Evolutionary conservation across 2,888 invertebrate species (phyloP).

Genomic region (Hyalella azteca): DNA sequence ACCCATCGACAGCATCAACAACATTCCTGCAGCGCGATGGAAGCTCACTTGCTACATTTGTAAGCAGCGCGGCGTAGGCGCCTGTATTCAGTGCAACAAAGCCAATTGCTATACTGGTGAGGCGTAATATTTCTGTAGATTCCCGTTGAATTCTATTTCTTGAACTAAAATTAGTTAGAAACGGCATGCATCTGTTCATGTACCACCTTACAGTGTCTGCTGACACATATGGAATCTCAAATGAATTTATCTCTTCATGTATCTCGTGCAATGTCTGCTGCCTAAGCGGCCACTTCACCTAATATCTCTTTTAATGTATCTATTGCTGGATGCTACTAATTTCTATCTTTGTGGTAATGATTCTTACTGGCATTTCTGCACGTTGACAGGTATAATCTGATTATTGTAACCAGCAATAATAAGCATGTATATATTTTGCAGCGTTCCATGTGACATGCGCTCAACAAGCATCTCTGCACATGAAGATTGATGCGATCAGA

Average conservation of each 20-base stretch:
- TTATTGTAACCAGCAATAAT: not conserved
- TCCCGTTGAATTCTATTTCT: too few species aligned
- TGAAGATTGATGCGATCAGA: slow-evolving; percentile 94
- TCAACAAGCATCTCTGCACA: slow-evolving; percentile 90
- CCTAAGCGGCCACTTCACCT: too few species aligned
- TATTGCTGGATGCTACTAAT: too few species aligned
- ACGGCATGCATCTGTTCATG: too few species aligned
- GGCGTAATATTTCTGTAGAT: too few species aligned
- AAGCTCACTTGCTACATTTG: slow-evolving; percentile 96
- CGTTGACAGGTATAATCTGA: not conserved
- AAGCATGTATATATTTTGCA: slow-evolving; percentile 58
- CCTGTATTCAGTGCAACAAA: slow-evolving; percentile 98
- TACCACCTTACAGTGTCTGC: too few species aligned
- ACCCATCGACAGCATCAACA: slow-evolving; percentile 96
- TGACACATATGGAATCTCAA: too few species aligned
- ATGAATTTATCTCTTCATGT: too few species aligned
- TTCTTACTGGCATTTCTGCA: not conserved
- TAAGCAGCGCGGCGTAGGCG: slow-evolving; percentile 88
- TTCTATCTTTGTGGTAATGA: not conserved
- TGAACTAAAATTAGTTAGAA: too few species aligned
- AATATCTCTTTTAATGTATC: too few species aligned
- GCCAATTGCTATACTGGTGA: slow-evolving; percentile 84
- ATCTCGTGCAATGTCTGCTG: too few species aligned
- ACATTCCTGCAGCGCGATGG: slow-evolving; percentile 94
- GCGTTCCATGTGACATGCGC: slow-evolving; percentile 99